phyloP scores from a whole-genome alignment of 2,113 vertebrate genomes.

The Ginglymostoma cirratum region DNA sequence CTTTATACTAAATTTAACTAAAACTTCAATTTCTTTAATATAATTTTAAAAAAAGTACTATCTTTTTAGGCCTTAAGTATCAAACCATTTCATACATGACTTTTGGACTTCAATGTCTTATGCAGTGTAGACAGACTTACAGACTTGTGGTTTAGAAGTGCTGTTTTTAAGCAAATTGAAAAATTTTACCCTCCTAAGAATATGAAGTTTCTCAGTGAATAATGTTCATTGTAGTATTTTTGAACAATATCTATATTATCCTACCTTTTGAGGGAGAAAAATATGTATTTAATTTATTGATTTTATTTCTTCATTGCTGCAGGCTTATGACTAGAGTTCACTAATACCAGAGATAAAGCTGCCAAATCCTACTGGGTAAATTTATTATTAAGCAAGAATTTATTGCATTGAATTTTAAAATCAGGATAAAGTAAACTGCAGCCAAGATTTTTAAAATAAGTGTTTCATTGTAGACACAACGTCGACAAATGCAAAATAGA shows the following conservation, averaged over 20 bases:
- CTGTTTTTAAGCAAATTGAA: background rate
- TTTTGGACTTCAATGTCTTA: background rate
- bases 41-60: background rate
- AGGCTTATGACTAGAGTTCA: background rate
- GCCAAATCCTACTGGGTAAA: background rate
- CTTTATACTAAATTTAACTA: background rate
- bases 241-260: background rate
- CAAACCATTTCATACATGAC: background rate
- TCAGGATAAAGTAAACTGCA: background rate
- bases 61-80: background rate
- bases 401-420: background rate
- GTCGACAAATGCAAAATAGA: background rate
- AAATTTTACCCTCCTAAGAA: background rate
- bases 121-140: background rate
- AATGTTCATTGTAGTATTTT: background rate
- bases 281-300: background rate
- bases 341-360: background rate
- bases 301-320: background rate
- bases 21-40: background rate
- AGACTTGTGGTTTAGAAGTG: background rate
- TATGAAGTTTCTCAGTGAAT: background rate
- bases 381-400: background rate
- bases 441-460: background rate
- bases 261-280: background rate
- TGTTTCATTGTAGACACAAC: background rate